Base-by-base conservation (phyloP, 2,888 invertebrate species). In the Drosophila flavopinicola region DNA sequence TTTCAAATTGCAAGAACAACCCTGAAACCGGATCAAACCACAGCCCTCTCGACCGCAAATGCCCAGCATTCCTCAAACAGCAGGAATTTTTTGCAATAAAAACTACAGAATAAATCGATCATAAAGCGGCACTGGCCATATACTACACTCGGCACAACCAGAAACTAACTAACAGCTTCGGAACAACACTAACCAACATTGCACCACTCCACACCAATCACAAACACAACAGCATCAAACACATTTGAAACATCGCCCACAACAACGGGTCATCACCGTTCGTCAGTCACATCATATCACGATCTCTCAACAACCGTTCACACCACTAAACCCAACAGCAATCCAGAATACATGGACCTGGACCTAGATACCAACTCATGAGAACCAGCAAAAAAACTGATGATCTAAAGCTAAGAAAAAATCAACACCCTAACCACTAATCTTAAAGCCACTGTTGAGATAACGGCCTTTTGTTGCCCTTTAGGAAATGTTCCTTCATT, bases 61-160 rank as follows among this genome's bases (percentile, higher is more conserved):
- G 35, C 15, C 45, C 56, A 1, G 20, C 35, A 6, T 47, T 60
- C 10, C 6, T 47, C 6, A 56, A 47, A 27, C 24, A 61, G 9
- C 53, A 54, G 9, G 37, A 48, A 39, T 6, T 59, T 2, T 11
- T 20, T 0, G 37, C 37, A 3, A 54, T 60, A 5, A 48, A 60
- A 53, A 54, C 48, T 7, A 59, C 47, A 13, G 27, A 49, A 15
- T 58, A 58, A 33, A 48, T 54, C 1, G 45, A 41, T 17, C 30
- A 38, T 25, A 60, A 52, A 41, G 47, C 41, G 1, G 44, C 52
- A 17, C 10, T 48, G 1, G 10, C 3, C 5, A 37, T 45, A 7
- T 45, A 39, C 38, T 25, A 33, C 33, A 45, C 15, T 15, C 13
- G 45, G 1, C 39, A 35, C 15, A 45, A 10, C 13, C 29, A 47